These are phyloP conservation scores for Cyrtodaria siliqua DNA, from an alignment of 2,888 invertebrate genomes.

Conservation along the genomic window DNA sequence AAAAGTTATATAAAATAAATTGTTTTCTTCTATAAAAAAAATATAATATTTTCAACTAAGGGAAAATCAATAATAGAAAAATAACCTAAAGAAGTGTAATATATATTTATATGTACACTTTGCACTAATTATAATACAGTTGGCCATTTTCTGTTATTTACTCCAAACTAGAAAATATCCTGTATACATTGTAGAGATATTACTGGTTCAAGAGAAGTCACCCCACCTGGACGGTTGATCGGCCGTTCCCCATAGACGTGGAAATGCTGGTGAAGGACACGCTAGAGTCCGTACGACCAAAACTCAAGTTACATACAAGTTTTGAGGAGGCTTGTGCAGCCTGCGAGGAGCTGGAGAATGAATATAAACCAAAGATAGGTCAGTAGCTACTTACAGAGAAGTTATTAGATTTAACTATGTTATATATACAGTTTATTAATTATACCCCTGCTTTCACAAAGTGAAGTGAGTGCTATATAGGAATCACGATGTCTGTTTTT, in stretches of 20 bases:
- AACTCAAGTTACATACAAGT: conserved; percentile 91
- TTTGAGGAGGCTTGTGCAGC: conserved; percentile 94
- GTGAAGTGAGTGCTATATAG: not conserved
- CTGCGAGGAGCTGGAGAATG: conserved; percentile 90
- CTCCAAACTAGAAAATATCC: no score
- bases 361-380: conserved; percentile 84
- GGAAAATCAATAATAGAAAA: no score
- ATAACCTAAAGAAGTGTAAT: no score
- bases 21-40: no score
- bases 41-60: no score
- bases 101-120: no score
- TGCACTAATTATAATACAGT: no score
- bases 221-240: conserved; percentile 91
- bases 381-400: no score
- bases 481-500: not conserved
- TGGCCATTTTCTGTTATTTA: no score
- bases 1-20: no score
- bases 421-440: not conserved
- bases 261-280: conserved; percentile 96
- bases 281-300: conserved; percentile 92
- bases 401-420: not conserved
- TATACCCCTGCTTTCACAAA: not conserved
- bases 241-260: conserved; percentile 94
- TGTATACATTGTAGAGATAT: conserved; percentile 89
- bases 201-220: conserved; percentile 95